Evolutionary conservation across 2,797 vertebrate species (phyloP).

Genomic region (Catharus ustulatus): DNA sequence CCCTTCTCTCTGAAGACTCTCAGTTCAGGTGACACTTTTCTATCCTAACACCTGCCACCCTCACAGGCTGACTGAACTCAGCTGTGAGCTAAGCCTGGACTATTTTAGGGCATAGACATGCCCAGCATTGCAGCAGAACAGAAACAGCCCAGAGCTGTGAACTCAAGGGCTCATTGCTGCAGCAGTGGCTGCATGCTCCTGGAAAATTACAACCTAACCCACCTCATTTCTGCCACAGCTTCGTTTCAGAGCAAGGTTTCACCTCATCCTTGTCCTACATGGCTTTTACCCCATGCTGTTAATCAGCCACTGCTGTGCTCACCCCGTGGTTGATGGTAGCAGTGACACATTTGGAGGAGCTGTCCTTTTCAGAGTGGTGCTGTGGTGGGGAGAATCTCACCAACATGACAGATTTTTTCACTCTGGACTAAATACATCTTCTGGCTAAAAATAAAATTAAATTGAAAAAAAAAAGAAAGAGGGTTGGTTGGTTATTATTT

Average conservation of each 20-base stretch:
- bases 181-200: neutral
- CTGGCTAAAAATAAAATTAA: constrained; percentile 2
- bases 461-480: neutral
- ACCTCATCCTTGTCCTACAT: neutral
- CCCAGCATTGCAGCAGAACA: neutral
- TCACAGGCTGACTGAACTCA: neutral
- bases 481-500: neutral
- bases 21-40: neutral
- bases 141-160: neutral
- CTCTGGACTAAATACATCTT: neutral
- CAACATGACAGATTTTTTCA: constrained; percentile 6
- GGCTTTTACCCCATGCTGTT: neutral
- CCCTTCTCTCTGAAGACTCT: neutral
- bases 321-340: neutral
- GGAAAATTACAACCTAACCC: neutral
- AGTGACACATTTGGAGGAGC: constrained; percentile 28
- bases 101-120: neutral
- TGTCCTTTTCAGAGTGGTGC: neutral
- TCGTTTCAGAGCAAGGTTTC: neutral
- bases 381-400: neutral
- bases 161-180: neutral
- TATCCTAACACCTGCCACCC: neutral
- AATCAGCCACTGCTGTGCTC: neutral
- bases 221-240: neutral
- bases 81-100: neutral